Base-by-base conservation (phyloP, 2,797 vertebrate species). In the Pseudochirops corinnae region DNA sequence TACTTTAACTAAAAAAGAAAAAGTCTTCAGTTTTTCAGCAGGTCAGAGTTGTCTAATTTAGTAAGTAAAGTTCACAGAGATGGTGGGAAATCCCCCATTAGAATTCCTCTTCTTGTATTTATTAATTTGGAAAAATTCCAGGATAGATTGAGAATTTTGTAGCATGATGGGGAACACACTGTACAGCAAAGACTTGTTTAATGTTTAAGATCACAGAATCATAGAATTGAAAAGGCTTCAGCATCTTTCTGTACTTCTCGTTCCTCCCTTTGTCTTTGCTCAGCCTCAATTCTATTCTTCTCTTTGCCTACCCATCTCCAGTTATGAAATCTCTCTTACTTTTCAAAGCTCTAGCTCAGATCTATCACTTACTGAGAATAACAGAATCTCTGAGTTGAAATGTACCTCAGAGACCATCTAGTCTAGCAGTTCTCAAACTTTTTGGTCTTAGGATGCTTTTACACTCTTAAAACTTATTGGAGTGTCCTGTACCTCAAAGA, bases 61-160 rank as follows among this genome's bases (percentile, higher is more conserved):
- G 53, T 67, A n/a, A 93, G 10, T 4, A 57, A 92, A 94, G 13
- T 92, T 92, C 62, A 96, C 74, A 62, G 53, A 96, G 39, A 94
- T 94, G 58, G 56, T 93, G 60, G 94, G 56, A 93, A 95, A 92
- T 67, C 7, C 21, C 74, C 21, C n/a, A 93, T 90, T n/a, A 91
- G 58, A 94, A 93, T 21, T 93, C 92, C n/a, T 93, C 28, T 90
- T 92, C 5, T 92, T 92, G 13, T 91, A 52, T 93, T 60, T 97
- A 31, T 93, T 74, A 0, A 91, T 94, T 92, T 90, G 33, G 93
- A 95, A 82, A 95, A 28, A 67, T 57, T 93, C 9, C 14, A 91
- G 90, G 93, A 93, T 92, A 91, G 29, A 62, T 92, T 91, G 52
- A 92, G 53, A 91, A 91, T 55, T 93, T 55, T 28, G 39, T 1